These are phyloP conservation scores for Dipus sagitta DNA, from an alignment of 2,797 vertebrate genomes.

Conservation along the genomic window DNA sequence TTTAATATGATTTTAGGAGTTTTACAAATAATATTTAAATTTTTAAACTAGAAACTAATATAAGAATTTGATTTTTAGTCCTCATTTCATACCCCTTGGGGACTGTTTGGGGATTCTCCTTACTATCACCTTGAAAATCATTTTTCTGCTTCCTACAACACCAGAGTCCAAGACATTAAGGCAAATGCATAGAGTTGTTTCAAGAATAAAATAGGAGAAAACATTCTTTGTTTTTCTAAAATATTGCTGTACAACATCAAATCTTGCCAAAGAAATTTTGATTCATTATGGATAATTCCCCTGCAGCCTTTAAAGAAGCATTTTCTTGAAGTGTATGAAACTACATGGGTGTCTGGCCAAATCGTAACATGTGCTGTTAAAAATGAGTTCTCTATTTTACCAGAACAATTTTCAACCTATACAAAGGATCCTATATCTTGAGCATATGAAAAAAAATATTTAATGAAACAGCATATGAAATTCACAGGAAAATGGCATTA, in stretches of 20 bases:
- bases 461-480: conserved; percentile 34
- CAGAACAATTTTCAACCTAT: conserved; percentile 3
- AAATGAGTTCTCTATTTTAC: not conserved
- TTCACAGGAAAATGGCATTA: not conserved
- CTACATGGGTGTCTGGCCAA: not conserved
- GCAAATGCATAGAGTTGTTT: not conserved
- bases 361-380: not conserved
- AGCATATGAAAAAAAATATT: not conserved
- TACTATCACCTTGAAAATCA: not conserved
- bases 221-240: not conserved
- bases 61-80: not conserved
- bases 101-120: not conserved
- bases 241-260: not conserved
- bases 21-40: not conserved
- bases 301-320: not conserved
- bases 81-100: not conserved
- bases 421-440: not conserved
- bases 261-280: conserved; percentile 13
- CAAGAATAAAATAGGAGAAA: conserved; percentile 10
- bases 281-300: conserved; percentile 30
- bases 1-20: not conserved
- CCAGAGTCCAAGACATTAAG: not conserved
- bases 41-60: not conserved
- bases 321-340: conserved; percentile 38
- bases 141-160: not conserved